Percentiles rank a stretch among this genome's conserved stretches.
Conservation (phyloP, 2,113 vertebrate species). For the Mastomys coucha region DNA sequence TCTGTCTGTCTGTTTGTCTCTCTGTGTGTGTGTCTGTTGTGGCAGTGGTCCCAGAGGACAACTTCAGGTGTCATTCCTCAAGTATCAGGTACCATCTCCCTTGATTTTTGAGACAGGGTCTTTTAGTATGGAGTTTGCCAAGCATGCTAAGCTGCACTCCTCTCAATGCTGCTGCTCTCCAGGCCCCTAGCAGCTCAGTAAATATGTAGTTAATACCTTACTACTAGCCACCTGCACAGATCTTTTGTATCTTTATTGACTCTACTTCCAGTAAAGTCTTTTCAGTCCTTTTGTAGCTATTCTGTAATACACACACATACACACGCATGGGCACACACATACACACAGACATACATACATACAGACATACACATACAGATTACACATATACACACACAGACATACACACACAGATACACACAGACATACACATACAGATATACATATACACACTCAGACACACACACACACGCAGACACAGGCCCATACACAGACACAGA, state of each 20-base stretch:
- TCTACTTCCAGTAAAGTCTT: background rate
- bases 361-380: accelerated
- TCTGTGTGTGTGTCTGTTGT: background rate
- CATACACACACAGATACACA: accelerated
- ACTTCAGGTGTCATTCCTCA: background rate
- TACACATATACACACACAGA: background rate
- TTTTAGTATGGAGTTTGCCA: background rate
- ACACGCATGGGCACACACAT: too few species aligned
- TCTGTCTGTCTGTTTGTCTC: accelerated
- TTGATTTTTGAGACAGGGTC: background rate
- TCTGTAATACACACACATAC: background rate
- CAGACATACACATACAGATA: background rate
- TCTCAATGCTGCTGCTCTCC: background rate
- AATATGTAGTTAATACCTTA: background rate
- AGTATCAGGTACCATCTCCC: background rate
- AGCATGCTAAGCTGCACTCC: background rate
- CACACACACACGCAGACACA: accelerated
- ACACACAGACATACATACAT: too few species aligned
- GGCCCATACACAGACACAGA: too few species aligned
- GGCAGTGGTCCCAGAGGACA: background rate
- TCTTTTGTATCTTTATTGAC: background rate
- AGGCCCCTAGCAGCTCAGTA: background rate
- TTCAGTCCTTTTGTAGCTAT: background rate
- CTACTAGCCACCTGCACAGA: background rate
- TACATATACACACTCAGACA: background rate